phyloP scores from a whole-genome alignment of 2,113 vertebrate genomes.

The Casuarius casuarius region DNA sequence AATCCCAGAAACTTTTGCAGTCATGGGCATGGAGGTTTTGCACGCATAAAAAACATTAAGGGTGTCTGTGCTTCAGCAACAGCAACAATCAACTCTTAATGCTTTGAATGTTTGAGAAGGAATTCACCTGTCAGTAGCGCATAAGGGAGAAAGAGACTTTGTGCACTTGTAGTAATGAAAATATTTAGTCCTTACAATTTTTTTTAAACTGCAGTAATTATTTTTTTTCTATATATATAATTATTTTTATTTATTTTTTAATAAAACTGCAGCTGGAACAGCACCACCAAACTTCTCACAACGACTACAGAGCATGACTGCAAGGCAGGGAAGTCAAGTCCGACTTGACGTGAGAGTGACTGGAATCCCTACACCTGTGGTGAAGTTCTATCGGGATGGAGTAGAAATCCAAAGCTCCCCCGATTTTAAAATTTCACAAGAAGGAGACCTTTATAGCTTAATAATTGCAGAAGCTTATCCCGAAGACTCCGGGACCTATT shows the following conservation, averaged over 20 bases:
- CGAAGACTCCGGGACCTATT: slow-evolving; percentile 97
- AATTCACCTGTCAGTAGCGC: background rate
- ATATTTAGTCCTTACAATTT: background rate
- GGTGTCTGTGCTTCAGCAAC: background rate
- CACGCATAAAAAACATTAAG: background rate
- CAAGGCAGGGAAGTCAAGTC: slow-evolving; percentile 95
- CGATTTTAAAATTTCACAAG: slow-evolving; percentile 95
- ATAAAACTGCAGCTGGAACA: slow-evolving; percentile 84
- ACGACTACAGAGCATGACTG: slow-evolving; percentile 93
- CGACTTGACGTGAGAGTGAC: slow-evolving; percentile 91
- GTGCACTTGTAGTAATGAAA: background rate
- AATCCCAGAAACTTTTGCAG: background rate
- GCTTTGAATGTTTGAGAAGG: background rate
- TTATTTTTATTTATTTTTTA: background rate
- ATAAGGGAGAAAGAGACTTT: background rate
- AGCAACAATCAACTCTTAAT: background rate
- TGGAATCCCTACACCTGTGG: slow-evolving; percentile 96
- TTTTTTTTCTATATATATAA: background rate
- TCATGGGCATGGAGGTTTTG: background rate
- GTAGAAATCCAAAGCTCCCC: slow-evolving; percentile 98
- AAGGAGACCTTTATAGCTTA: slow-evolving; percentile 95
- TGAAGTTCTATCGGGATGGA: slow-evolving; percentile 98
- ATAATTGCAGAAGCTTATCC: slow-evolving; percentile 94
- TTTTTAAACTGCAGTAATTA: background rate
- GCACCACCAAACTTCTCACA: slow-evolving; percentile 93